Evolutionary conservation across 2,888 invertebrate species (phyloP).

Genomic region (Smittia sp.): DNA sequence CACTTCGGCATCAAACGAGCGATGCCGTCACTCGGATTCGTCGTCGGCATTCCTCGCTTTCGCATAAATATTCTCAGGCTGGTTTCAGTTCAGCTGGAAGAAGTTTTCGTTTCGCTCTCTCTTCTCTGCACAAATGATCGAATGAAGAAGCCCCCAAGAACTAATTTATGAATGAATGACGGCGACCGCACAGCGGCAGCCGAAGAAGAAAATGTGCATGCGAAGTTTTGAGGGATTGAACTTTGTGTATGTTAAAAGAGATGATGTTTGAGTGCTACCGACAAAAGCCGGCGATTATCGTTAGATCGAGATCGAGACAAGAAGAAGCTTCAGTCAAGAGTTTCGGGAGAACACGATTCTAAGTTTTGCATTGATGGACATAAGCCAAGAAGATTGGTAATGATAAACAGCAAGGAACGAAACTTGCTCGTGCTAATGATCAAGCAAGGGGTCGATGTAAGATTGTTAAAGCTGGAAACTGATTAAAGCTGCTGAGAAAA

Average conservation of each 20-base stretch:
- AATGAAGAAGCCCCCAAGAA: background rate
- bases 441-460: too few relatives aligned
- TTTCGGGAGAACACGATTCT: too few relatives aligned
- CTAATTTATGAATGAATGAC: background rate
- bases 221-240: background rate
- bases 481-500: too few relatives aligned
- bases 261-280: background rate
- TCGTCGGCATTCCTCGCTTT: background rate
- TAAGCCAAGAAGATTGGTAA: too few relatives aligned
- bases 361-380: too few relatives aligned
- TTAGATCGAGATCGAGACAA: too few relatives aligned
- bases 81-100: background rate
- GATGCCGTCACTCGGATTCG: background rate
- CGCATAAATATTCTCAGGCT: slow-evolving; percentile 1
- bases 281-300: background rate
- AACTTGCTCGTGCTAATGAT: too few relatives aligned
- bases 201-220: background rate
- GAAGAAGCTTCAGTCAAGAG: too few relatives aligned
- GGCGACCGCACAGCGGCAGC: too few relatives aligned
- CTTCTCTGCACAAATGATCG: background rate
- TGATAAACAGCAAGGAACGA: too few relatives aligned
- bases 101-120: background rate
- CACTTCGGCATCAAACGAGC: background rate
- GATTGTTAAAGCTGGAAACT: too few relatives aligned
- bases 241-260: background rate